Conservation (phyloP, 1,140 invertebrate genomes). For the Zaprionus capensis region DNA sequence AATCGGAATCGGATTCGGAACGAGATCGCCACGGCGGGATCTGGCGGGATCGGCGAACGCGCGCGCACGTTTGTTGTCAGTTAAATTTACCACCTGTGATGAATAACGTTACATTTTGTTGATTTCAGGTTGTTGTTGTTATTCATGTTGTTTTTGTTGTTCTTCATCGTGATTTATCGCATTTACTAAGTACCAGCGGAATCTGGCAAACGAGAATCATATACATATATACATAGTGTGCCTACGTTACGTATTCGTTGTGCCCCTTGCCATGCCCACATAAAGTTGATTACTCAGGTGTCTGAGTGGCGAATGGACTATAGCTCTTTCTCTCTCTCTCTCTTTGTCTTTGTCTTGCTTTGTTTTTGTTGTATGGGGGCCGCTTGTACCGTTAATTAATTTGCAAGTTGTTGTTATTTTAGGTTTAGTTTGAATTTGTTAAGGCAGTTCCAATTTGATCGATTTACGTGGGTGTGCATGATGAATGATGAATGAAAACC, state of each 20-base stretch:
- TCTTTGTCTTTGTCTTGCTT: not conserved
- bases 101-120: conserved; percentile 80
- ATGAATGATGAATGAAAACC: conserved; percentile 7
- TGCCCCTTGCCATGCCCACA: conserved; percentile 68
- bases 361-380: conserved; percentile 30
- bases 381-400: conserved; percentile 78
- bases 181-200: conserved; percentile 56
- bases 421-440: conserved; percentile 38
- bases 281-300: conserved; percentile 79
- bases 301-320: conserved; percentile 51
- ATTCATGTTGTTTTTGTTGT: conserved; percentile 14
- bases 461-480: conserved; percentile 6
- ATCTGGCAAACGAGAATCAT: conserved; percentile 52
- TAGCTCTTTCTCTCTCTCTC: not conserved
- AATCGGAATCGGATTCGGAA: conserved; percentile 23
- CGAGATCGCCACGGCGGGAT: too few species aligned
- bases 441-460: conserved; percentile 1
- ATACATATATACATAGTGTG: not conserved
- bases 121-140: conserved; percentile 43
- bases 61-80: conserved; percentile 74
- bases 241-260: conserved; percentile 18
- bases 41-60: conserved; percentile 41
- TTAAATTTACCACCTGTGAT: conserved; percentile 81
- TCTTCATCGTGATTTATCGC: conserved; percentile 72
- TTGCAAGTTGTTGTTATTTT: conserved; percentile 57